Evolutionary conservation across 2,797 vertebrate genomes (phyloP).

Genomic region (Phoxinus dragarum): DNA sequence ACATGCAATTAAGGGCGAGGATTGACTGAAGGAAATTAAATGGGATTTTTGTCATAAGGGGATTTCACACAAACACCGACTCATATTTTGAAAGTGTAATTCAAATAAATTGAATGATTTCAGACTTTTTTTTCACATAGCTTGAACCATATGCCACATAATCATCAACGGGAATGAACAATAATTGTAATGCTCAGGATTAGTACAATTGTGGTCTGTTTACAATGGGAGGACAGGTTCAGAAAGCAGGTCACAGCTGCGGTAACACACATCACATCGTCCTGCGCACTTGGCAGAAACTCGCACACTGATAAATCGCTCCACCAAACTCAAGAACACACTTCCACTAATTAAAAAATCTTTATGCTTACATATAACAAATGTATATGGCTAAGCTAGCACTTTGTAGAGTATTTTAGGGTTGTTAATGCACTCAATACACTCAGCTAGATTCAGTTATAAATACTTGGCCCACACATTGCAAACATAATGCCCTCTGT

Average conservation of each 20-base stretch:
- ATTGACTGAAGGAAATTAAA: background rate
- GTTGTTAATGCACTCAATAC: too few relatives aligned
- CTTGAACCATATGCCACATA: background rate
- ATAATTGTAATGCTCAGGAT: background rate
- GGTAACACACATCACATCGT: background rate
- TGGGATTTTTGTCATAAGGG: slow-evolving; percentile 26
- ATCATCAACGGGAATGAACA: background rate
- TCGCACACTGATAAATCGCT: background rate
- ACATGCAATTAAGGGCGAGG: slow-evolving; percentile 1
- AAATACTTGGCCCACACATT: background rate
- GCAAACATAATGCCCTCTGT: background rate
- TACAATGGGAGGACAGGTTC: background rate
- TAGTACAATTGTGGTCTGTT: background rate
- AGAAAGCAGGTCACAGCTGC: slow-evolving; percentile 38
- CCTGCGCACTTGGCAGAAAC: background rate
- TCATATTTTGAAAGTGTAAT: slow-evolving; percentile 9
- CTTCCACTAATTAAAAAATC: background rate
- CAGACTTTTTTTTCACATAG: background rate
- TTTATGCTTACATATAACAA: background rate
- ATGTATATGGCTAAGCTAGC: background rate
- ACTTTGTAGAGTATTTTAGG: background rate
- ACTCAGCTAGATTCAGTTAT: background rate
- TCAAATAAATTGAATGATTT: background rate
- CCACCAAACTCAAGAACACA: background rate
- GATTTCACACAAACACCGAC: slow-evolving; percentile 19